These are phyloP conservation scores for Eristalis arbustorum DNA, from an alignment of 2,888 invertebrate species.

Conservation along the genomic window DNA sequence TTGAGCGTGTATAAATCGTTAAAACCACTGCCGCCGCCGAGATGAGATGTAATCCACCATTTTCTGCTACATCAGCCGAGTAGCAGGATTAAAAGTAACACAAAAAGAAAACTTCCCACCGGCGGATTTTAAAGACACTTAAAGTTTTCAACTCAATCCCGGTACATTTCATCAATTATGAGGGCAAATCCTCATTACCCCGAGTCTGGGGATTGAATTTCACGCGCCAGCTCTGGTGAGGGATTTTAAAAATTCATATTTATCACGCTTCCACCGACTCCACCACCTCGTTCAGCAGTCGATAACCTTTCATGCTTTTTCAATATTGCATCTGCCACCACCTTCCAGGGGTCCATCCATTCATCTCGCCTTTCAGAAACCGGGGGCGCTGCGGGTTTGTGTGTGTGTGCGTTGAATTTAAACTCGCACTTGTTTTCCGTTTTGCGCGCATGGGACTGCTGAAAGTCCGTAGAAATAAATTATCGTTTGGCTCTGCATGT, in stretches of 20 bases:
- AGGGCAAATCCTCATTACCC: slow-evolving; percentile 7
- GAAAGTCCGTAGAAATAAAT: slow-evolving; percentile 31
- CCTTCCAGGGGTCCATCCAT: not conserved
- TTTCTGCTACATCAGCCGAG: not conserved
- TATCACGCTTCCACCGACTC: slow-evolving; percentile 24
- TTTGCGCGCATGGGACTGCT: not conserved
- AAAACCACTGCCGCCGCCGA: no score
- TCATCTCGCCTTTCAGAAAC: not conserved
- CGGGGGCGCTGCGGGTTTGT: not conserved
- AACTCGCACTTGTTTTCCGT: not conserved
- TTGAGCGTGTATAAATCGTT: not conserved
- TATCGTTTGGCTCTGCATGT: slow-evolving; percentile 36
- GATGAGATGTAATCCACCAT: not conserved
- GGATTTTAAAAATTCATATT: slow-evolving; percentile 52
- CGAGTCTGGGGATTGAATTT: slow-evolving; percentile 12
- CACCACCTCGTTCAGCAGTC: slow-evolving; percentile 33
- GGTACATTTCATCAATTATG: slow-evolving; percentile 13
- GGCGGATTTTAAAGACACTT: not conserved
- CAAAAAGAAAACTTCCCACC: not conserved
- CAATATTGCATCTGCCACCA: slow-evolving; percentile 36
- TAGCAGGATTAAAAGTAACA: not conserved
- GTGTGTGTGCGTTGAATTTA: slow-evolving; percentile 36
- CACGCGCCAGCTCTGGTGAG: not conserved
- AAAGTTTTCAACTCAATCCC: slow-evolving; percentile 1
- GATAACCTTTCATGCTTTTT: slow-evolving; percentile 39